These are phyloP conservation scores for Platysteira castanea DNA, from an alignment of 2,113 vertebrate genomes.

Conservation along the genomic window DNA sequence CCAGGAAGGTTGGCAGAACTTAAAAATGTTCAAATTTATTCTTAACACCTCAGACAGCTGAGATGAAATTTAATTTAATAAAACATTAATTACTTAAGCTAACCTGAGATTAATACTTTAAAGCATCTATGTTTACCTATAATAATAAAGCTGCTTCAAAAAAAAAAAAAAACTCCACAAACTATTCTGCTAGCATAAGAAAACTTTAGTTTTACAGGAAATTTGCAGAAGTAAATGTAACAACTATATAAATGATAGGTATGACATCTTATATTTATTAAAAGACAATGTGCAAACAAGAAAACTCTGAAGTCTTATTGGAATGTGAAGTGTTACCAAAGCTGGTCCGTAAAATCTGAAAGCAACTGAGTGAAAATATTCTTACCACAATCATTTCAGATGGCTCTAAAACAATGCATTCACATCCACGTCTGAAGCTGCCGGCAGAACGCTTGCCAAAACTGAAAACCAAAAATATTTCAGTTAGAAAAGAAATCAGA, in stretches of 20 bases:
- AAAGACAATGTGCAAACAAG: not conserved
- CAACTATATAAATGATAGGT: not conserved
- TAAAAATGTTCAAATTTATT: not conserved
- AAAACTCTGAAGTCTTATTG: not conserved
- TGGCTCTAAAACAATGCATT: conserved; percentile 98
- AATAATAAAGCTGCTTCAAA: not conserved
- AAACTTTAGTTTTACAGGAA: not conserved
- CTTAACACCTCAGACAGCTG: not conserved
- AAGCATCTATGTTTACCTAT: not conserved
- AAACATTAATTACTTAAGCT: not conserved
- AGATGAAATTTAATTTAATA: not conserved
- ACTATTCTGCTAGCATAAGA: not conserved
- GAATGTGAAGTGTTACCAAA: not conserved
- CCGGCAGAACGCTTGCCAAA: conserved; percentile 97
- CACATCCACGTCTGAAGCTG: conserved; percentile 95
- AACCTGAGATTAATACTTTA: not conserved
- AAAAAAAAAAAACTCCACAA: not conserved
- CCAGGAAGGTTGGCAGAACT: not conserved
- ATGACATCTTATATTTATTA: not conserved
- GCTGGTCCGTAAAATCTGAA: not conserved
- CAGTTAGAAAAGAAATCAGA: not conserved
- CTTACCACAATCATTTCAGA: conserved; percentile 99
- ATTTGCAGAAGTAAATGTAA: not conserved
- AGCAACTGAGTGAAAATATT: not conserved
- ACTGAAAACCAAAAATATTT: conserved; percentile 67